Evolutionary conservation across 2,113 vertebrate genomes (phyloP).

Genomic region (Xiphophorus couchianus): DNA sequence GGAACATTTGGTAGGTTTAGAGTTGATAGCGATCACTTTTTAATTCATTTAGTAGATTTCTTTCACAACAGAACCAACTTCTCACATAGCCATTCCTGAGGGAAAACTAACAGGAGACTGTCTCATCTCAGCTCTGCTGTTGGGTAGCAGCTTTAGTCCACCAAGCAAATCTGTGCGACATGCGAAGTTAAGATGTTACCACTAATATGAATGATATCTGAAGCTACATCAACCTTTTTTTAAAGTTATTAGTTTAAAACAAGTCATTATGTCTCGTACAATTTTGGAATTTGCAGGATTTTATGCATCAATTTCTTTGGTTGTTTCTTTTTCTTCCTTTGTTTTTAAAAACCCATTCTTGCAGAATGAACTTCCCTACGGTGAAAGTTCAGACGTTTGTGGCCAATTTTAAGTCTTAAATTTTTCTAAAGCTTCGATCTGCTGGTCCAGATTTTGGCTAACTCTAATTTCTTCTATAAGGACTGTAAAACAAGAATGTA

Average conservation of each 20-base stretch:
- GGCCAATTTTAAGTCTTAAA: too few relatives aligned
- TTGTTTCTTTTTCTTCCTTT: neutral
- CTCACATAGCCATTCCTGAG: neutral
- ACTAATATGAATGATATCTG: neutral
- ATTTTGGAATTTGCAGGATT: neutral
- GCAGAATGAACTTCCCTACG: neutral
- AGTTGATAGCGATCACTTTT: slow-evolving; percentile 54
- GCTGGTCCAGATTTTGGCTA: neutral
- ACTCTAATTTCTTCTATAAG: neutral
- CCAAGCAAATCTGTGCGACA: slow-evolving; percentile 32
- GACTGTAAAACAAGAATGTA: neutral
- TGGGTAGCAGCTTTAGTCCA: slow-evolving; percentile 23
- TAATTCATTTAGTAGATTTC: neutral
- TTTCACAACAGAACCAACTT: too few relatives aligned
- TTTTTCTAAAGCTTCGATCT: neutral
- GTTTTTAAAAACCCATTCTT: neutral
- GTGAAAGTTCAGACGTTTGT: too few relatives aligned
- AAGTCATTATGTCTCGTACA: neutral
- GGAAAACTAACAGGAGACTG: slow-evolving; percentile 27
- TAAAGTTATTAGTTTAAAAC: neutral
- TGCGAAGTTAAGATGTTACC: neutral
- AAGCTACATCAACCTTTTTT: neutral
- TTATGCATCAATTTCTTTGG: neutral
- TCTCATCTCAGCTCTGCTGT: slow-evolving; percentile 7
- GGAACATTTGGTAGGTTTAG: neutral